Percentiles rank a stretch among this genome's conserved stretches.
These are phyloP conservation scores for Leucozona laternaria DNA, from an alignment of 2,888 invertebrate species.

Conservation along the genomic window DNA sequence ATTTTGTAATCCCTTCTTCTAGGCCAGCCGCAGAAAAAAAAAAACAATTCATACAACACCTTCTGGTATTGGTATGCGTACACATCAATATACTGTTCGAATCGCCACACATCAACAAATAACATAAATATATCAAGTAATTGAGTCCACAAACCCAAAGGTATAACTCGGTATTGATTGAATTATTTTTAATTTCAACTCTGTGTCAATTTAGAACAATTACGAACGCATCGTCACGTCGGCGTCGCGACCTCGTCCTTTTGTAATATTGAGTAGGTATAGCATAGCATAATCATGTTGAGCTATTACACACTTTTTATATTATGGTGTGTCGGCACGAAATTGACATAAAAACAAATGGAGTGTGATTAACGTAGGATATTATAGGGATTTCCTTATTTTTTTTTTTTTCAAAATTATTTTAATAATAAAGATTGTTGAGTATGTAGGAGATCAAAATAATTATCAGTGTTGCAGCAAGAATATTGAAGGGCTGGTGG, in stretches of 20 bases:
- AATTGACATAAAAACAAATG: neutral
- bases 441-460: neutral
- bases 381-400: neutral
- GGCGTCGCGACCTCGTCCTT: neutral
- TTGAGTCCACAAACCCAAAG: conserved; percentile 32
- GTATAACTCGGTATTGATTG: conserved; percentile 57
- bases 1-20: neutral
- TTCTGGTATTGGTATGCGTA: neutral
- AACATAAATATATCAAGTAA: conserved; percentile 33
- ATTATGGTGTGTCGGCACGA: conserved; percentile 8
- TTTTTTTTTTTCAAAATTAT: conserved; percentile 33
- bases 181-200: conserved; percentile 61
- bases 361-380: conserved; percentile 14
- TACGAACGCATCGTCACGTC: conserved; percentile 35
- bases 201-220: conserved; percentile 23
- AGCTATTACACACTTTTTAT: neutral
- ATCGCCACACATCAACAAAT: conserved; percentile 21
- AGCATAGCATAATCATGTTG: conserved; percentile 1
- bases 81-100: neutral
- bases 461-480: too few species aligned
- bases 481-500: too few species aligned
- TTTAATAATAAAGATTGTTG: neutral
- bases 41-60: neutral
- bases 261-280: too few species aligned
- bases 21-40: neutral